Percentiles rank a stretch among this genome's conserved stretches.
Conservation (phyloP, 1,140 invertebrate species). For the Drosophila repleta region DNA sequence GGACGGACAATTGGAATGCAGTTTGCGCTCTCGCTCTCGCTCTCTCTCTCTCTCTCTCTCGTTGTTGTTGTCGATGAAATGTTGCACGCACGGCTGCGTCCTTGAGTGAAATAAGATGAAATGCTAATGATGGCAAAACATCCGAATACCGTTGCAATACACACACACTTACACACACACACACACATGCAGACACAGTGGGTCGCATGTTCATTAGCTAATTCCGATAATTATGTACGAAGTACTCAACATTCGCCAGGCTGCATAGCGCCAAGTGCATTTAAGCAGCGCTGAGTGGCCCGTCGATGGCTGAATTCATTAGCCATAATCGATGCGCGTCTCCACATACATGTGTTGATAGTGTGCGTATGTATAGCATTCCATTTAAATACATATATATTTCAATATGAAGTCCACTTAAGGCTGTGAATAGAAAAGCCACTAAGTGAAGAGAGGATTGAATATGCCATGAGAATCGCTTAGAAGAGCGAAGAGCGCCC, state of each 20-base stretch:
- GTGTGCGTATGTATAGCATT: neutral
- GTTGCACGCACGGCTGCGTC: constrained; percentile 66
- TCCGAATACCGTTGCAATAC: constrained; percentile 52
- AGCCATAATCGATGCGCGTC: neutral
- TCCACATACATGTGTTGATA: neutral
- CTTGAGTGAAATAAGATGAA: constrained; percentile 74
- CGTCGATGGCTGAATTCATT: constrained; percentile 3
- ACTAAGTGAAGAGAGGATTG: too few species aligned
- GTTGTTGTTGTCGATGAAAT: constrained; percentile 53
- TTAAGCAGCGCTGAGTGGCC: constrained; percentile 20
- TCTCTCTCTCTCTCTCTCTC: neutral
- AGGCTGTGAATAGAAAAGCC: too few species aligned
- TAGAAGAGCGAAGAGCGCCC: too few species aligned
- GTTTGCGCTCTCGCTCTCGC: constrained; percentile 19
- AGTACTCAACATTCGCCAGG: neutral
- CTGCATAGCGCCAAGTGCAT: constrained; percentile 24
- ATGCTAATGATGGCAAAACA: constrained; percentile 77
- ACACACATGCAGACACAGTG: neutral
- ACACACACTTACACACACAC: constrained; percentile 3
- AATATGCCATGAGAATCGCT: too few species aligned
- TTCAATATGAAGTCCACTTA: too few species aligned
- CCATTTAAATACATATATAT: too few species aligned
- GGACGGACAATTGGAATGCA: constrained; percentile 68
- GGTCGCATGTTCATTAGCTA: constrained; percentile 43
- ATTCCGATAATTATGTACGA: constrained; percentile 24